These are phyloP conservation scores for Scomber japonicus DNA, from an alignment of 2,113 vertebrate genomes.

Conservation along the genomic window DNA sequence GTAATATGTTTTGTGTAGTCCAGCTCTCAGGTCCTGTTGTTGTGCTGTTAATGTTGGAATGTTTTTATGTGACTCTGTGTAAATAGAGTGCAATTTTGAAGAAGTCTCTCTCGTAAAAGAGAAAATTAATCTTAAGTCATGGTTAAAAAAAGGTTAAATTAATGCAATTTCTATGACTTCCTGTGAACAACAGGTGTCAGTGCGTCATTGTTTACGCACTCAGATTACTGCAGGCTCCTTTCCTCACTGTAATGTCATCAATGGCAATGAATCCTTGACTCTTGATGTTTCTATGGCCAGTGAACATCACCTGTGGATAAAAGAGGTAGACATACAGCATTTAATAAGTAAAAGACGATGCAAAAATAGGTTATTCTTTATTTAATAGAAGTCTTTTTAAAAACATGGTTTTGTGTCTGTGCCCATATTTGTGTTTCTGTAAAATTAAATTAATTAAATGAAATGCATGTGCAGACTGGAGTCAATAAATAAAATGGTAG, in stretches of 20 bases:
- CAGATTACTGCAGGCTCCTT: slow-evolving; percentile 72
- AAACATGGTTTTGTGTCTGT: not conserved
- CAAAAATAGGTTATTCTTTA: too few species aligned
- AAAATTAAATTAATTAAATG: not conserved
- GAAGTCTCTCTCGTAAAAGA: too few species aligned
- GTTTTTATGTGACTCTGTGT: too few species aligned
- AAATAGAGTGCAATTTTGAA: too few species aligned
- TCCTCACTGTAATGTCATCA: slow-evolving; percentile 81
- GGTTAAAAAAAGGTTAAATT: too few species aligned
- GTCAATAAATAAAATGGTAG: not conserved
- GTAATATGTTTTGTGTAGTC: not conserved
- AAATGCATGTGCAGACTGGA: not conserved
- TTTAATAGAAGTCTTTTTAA: too few species aligned
- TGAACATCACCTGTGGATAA: slow-evolving; percentile 73
- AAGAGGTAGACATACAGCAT: not conserved
- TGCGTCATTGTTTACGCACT: slow-evolving; percentile 54
- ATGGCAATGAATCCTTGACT: slow-evolving; percentile 82
- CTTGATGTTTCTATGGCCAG: slow-evolving; percentile 61
- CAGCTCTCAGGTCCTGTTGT: too few species aligned
- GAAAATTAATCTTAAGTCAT: too few species aligned
- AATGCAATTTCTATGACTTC: not conserved
- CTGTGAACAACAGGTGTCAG: not conserved
- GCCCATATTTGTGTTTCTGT: not conserved
- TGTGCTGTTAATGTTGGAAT: too few species aligned
- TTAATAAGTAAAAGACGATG: not conserved